Conservation (phyloP, 2,797 vertebrate genomes). For the Coranthus polyacanthus region DNA sequence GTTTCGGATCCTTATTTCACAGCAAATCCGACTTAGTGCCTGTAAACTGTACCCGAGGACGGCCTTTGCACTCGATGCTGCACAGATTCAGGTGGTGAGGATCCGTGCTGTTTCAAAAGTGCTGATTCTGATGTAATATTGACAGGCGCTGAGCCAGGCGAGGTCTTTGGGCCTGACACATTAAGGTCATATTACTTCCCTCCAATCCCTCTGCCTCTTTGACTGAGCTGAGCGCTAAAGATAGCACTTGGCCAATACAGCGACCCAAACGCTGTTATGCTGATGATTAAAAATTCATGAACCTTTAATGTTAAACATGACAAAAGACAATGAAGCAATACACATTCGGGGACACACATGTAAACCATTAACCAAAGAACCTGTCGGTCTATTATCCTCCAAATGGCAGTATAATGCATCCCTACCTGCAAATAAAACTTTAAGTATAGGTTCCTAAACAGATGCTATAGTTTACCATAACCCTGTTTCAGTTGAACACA, state of each 20-base stretch:
- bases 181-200: slow-evolving; percentile 83
- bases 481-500: slow-evolving; percentile 37
- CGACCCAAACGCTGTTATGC: slow-evolving; percentile 49
- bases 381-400: neutral
- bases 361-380: neutral
- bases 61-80: slow-evolving; percentile 24
- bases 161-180: slow-evolving; percentile 77
- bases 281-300: slow-evolving; percentile 80
- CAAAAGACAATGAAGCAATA: slow-evolving; percentile 57
- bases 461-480: slow-evolving; percentile 17
- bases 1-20: no score
- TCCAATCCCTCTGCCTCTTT: slow-evolving; percentile 51
- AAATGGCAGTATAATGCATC: neutral
- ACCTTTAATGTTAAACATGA: slow-evolving; percentile 80
- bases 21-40: no score
- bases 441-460: neutral
- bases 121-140: slow-evolving; percentile 80
- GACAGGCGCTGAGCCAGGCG: slow-evolving; percentile 72
- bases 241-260: slow-evolving; percentile 67
- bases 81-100: slow-evolving; percentile 36
- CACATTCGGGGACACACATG: slow-evolving; percentile 6
- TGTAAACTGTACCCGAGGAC: slow-evolving; percentile 47
- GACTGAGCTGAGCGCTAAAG: slow-evolving; percentile 63
- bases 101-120: slow-evolving; percentile 58
- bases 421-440: slow-evolving; percentile 4